Conservation (phyloP, 2,797 vertebrate genomes). For the Rhincodon typus region DNA sequence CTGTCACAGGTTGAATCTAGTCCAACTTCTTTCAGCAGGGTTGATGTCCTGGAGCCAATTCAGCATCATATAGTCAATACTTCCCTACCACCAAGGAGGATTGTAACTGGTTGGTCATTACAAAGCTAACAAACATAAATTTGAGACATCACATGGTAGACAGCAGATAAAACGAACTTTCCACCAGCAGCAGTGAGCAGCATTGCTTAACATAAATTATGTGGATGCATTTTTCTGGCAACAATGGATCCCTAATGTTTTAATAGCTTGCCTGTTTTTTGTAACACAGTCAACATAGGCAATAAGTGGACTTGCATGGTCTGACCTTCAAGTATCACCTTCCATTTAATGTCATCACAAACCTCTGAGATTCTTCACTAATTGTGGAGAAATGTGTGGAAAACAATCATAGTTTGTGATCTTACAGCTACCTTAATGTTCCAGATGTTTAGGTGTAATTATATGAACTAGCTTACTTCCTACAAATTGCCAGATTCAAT, state of each 20-base stretch:
- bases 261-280: background rate
- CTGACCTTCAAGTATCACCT: background rate
- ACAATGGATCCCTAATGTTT: background rate
- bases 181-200: background rate
- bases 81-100: constrained; percentile 12
- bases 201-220: background rate
- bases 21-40: background rate
- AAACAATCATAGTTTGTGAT: background rate
- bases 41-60: background rate
- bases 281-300: background rate
- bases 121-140: background rate
- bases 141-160: background rate
- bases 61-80: background rate
- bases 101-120: background rate
- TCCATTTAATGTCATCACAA: background rate
- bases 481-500: background rate
- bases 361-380: background rate
- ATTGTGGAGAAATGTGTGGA: background rate
- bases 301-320: background rate
- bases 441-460: background rate
- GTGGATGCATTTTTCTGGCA: background rate
- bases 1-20: background rate
- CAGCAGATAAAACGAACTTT: background rate
- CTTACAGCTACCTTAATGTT: background rate
- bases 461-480: background rate